Evolutionary conservation across 1,140 invertebrate genomes (phyloP), one percentile per base, ranked within the genome.

Genomic region (Belonocnema kinseyi): DNA sequence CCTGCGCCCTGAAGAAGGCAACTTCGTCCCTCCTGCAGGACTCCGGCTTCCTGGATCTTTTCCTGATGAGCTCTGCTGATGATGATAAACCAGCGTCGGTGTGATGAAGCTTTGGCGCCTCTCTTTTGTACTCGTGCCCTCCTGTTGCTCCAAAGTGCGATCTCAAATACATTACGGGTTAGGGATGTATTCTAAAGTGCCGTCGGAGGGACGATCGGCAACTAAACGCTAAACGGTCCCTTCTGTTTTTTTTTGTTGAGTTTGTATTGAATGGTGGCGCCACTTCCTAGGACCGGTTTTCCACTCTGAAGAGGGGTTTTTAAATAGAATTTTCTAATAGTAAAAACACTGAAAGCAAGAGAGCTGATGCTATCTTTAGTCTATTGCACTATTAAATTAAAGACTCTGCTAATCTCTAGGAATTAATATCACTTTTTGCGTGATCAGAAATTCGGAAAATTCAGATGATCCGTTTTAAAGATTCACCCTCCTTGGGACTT

Each of bases 151-250:
- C 75, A 74, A 74, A 80, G 77, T 78, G 80, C 80, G 86, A 87
- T 86, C 90, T 88, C 87, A 89, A 91, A 91, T 91, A 90, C 90
- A 91, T 91, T 89, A 91, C 90, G 89, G 88, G 88, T 86, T 86
- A 80, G 83, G 80, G 81, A 74, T 71, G 80, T 86, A 80, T 81
- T 77, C 83, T 82, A 79, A 46, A 71, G 66, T 85, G 85, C 84
- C 87, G 83, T 85, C 84, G 85, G 74, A 80, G 81, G 73, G 70
- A 82, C 80, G 78, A 85, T 79, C 84, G 84, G 84, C 85, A 76
- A 51, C 21, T 26, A n/a, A 40, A 66, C 16, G 10, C 21, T 26
- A n/a, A 40, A 66, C 16, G n/a, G n/a, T 40, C 19, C 3, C 11
- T 5, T 21, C 56, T 26, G 5, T 3, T 40, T 61, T n/a, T 52